A percentile compares a stretch with the other conserved stretches of the same genome.
These are phyloP conservation scores for Toxotes lorentzi DNA, from an alignment of 2,797 vertebrate species.

Conservation along the genomic window DNA sequence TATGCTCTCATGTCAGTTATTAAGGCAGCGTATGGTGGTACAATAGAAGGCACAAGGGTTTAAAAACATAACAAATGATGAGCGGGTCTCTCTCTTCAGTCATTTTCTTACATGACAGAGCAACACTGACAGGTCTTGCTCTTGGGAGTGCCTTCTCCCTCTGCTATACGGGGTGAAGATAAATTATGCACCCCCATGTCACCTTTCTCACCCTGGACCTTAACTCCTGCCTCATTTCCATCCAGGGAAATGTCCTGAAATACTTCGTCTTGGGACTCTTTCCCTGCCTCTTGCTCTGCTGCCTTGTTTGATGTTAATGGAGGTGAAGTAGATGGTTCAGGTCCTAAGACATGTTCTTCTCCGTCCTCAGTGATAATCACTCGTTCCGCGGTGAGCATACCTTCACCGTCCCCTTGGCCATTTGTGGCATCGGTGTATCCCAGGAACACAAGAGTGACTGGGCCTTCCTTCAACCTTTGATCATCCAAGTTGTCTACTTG, in stretches of 20 bases:
- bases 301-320: neutral
- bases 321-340: conserved; percentile 7
- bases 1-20: conserved; percentile 13
- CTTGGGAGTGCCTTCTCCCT: conserved; percentile 54
- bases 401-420: conserved; percentile 44
- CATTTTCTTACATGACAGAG: conserved; percentile 78
- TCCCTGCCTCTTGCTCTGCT: conserved; percentile 14
- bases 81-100: conserved; percentile 15
- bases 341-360: conserved; percentile 65
- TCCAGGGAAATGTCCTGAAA: conserved; percentile 68
- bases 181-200: conserved; percentile 23
- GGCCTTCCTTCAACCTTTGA: conserved; percentile 59
- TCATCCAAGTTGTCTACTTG: conserved; percentile 35
- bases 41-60: conserved; percentile 8
- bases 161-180: conserved; percentile 23
- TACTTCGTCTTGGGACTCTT: conserved; percentile 20
- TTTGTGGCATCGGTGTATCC: conserved; percentile 73
- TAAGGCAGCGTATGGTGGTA: neutral
- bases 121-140: conserved; percentile 82
- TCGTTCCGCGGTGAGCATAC: conserved; percentile 76
- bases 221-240: conserved; percentile 32
- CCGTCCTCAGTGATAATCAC: conserved; percentile 80
- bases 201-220: conserved; percentile 41
- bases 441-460: conserved; percentile 81
- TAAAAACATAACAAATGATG: neutral